Base-by-base conservation (phyloP, 2,113 vertebrate genomes). In the Bufo bufo region DNA sequence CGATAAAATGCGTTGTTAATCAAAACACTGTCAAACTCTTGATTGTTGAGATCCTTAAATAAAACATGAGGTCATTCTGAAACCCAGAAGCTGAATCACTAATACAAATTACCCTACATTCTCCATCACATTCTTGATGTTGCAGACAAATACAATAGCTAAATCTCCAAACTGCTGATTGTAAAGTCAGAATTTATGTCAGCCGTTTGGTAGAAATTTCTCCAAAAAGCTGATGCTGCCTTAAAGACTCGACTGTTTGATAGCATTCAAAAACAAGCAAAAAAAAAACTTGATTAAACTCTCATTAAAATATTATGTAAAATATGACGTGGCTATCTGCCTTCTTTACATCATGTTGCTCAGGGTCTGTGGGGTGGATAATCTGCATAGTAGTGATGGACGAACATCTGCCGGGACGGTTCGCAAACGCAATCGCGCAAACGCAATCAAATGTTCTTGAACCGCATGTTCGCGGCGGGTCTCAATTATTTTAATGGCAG, bases 111-210 rank as follows among this genome's bases (percentile, higher is more conserved):
- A 85, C 33, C 54, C 69, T 59, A 16, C 12, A 58, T 85, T 59
- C n/a, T 50, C 33, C 84, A 61, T 85, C 52, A 75, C 71, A 16
- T 58, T 75, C 69, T 45, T 85, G 82, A 56, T 84, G 71, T 20
- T 75, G 56, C 52, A 77, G 56, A 77, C 33, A 77, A 85, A 77
- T n/a, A 77, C 54, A 85, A 61, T 63, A 74, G 84, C 56, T 85
- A 85, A 77, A 77, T 77, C 58, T 77, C 45, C 17, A 50, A 85
- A 77, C 16, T 85, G 84, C 84, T 85, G 71, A 85, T 85, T 63
- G 58, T 43, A 63, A 77, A 58, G 59, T 43, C 33, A 85, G 54
- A 61, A 85, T 85, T 85, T 85, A 85, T 85, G 71, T 61, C 19
- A 49, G 7, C 71, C 20, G 9, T 71, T 59, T 50, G 16, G 50